Evolutionary conservation across 2,888 invertebrate species (phyloP).

Genomic region (Morpho deidamia): DNA sequence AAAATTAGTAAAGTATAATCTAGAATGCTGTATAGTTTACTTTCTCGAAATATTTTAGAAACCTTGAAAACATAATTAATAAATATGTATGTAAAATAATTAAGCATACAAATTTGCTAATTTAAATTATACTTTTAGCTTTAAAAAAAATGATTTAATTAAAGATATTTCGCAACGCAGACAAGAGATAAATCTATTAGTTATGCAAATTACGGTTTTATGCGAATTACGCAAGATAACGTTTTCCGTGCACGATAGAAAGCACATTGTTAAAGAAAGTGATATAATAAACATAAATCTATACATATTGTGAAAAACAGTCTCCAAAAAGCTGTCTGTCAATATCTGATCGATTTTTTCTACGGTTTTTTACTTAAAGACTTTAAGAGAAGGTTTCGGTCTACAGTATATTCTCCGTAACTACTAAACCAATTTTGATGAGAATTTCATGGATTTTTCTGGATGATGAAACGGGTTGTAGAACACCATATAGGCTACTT

Average conservation of each 20-base stretch:
- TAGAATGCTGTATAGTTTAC: background rate
- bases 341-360: too few relatives aligned
- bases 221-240: constrained; percentile 21
- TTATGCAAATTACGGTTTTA: constrained; percentile 26
- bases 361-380: too few relatives aligned
- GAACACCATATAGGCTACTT: too few relatives aligned
- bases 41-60: constrained; percentile 12
- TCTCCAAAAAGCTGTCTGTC: too few relatives aligned
- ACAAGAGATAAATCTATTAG: constrained; percentile 11
- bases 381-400: too few relatives aligned
- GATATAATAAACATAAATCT: constrained; percentile 5
- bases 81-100: background rate
- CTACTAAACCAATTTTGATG: too few relatives aligned
- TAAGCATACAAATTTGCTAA: constrained; percentile 6
- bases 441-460: too few relatives aligned
- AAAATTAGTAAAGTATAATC: too few relatives aligned
- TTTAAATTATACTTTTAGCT: background rate
- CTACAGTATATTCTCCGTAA: too few relatives aligned
- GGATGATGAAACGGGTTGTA: too few relatives aligned
- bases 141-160: constrained; percentile 6
- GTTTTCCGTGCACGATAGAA: constrained; percentile 17
- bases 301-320: too few relatives aligned
- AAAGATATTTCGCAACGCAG: constrained; percentile 17
- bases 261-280: constrained; percentile 20
- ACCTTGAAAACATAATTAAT: constrained; percentile 9